Base-by-base conservation (phyloP, 2,888 invertebrate species). In the Pachydiplax longipennis region DNA sequence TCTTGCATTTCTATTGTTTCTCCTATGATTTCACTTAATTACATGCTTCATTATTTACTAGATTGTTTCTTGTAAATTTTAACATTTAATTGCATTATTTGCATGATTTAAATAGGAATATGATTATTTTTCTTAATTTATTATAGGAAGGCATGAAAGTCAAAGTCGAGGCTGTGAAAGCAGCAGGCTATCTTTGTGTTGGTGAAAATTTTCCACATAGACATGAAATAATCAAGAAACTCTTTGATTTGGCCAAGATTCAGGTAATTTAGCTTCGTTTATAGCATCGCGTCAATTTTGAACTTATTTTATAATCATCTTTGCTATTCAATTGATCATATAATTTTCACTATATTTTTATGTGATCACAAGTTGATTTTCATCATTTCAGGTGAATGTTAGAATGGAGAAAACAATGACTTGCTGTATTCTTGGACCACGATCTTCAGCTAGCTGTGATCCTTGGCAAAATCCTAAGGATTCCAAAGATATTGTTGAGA, bases 121-220 rank as follows among this genome's bases (percentile, higher is more conserved):
- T 40, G 6, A 40, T 2, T 6, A 40, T 5, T 6, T 40, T 40
- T 40, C 40, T 40, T 40, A 40, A 40, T 40, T 40, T 40, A 53
- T 53, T 93, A 31, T 91, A 94, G 87, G 87, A 58, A 61, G 87
- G 87, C 35, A 87, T 87, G 87, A n/a, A n/a, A n/a, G n/a, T n/a
- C n/a, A 94, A 94, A 92, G 98, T 98, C 93, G 96, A 96, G 92
- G 96, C 98, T 58, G 96, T 97, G 6, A 95, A 95, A 92, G 96
- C 97, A 90, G 94, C 98, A 61, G 98, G 98, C 0, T 95, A 97
- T 92, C 93, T 98, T 92, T 98, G 98, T 92, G 96, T 98, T 90
- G 98, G 98, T 0, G 98, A 98, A 93, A 94, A 95, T 91, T 96
- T 97, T 92, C 96, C 96, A 35, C 96, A 97, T 92, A 96, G 96